Base-by-base conservation (phyloP, 2,888 invertebrate species). In the Thereva nobilitata region DNA sequence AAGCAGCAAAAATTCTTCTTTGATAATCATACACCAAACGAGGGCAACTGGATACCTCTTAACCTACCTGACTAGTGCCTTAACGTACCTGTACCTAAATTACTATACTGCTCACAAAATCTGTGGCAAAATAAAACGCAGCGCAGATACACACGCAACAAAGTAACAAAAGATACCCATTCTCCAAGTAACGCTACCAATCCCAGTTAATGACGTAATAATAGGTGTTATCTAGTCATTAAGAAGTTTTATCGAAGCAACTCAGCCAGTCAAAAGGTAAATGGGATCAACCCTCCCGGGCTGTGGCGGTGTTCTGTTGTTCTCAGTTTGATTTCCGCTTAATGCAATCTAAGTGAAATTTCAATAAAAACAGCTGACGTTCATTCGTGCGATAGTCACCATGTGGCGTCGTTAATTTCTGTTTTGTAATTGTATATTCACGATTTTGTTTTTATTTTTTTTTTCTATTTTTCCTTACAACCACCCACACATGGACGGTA, bases 181-280 rank as follows among this genome's bases (percentile, higher is more conserved):
- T 35, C 38, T 47, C 59, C 59, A 47, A 45, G 45, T 59, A 59
- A 37, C 37, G 47, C 52, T 61, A 67, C 59, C 67, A 67, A 67
- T 59, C 61, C 23, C 53, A 67, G 56, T 68, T 68, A 68, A 68
- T 68, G 68, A 65, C 59, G 59, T 64, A 59, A 59, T 65, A 47
- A 67, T 55, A 63, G 56, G 57, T 64, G 23, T 67, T 56, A 63
- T 67, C 64, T 50, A 67, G 64, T 63, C 49, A 49, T 55, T 67
- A 34, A 42, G 45, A 53, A 49, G 41, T 56, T 44, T 56, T 56
- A 23, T 34, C 56, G 37, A 44, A 44, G n/a, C 55, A 55, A 47
- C 42, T 55, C 55, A 10, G 41, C 35, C 56, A 41, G 44, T 44
- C 34, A 56, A 12, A 34, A 23, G 23, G 23, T 23, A 23, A 23